Evolutionary conservation across 1,140 invertebrate genomes (phyloP), one percentile per base, ranked within the genome.

Genomic region (Dinothrombium tinctorium): DNA sequence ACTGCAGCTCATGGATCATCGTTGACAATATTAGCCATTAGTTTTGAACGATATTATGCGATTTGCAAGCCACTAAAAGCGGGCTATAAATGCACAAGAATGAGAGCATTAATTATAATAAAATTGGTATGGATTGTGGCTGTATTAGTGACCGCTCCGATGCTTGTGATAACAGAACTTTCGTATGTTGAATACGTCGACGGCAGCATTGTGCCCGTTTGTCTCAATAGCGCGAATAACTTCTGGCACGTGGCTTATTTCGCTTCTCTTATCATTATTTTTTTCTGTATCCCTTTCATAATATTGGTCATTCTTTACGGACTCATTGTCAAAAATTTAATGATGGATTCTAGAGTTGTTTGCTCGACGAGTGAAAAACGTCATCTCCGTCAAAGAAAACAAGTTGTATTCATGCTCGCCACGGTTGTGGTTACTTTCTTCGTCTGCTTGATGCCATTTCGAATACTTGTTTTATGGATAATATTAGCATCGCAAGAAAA

Each of bases 1-100:
- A n/a, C 23, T 20, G 37, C 23, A n/a, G 37, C 37, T 5, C 37
- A 38, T 24, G 17, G 15, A 24, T 38, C 37, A 8, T n/a, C 23
- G 5, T 22, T 38, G 8, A 38, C 37, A 12, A 38, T 38, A 20
- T 24, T 20, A 20, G 37, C 19, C 7, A 37, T 37, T 8, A 41
- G 41, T n/a, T 42, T 44, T 24, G 36, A 38, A 29, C 65, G 83
- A 6, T 90, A 89, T 59, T 84, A 86, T 58, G 83, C 82, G 21
- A 87, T 89, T 51, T 89, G 81, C 58, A 72, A 83, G 51, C 84
- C 83, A 0, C 59, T 90, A 31, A 69, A 76, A 49, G 81, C 79
- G 0, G 75, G 77, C 48, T 82, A 82, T 57, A 78, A 82, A 14
- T 86, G 80, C 54, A 86, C 79, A 4, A 82, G 81, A 59, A 69